These are phyloP conservation scores for Rostratula benghalensis DNA, from an alignment of 2,113 vertebrate genomes.

Conservation along the genomic window DNA sequence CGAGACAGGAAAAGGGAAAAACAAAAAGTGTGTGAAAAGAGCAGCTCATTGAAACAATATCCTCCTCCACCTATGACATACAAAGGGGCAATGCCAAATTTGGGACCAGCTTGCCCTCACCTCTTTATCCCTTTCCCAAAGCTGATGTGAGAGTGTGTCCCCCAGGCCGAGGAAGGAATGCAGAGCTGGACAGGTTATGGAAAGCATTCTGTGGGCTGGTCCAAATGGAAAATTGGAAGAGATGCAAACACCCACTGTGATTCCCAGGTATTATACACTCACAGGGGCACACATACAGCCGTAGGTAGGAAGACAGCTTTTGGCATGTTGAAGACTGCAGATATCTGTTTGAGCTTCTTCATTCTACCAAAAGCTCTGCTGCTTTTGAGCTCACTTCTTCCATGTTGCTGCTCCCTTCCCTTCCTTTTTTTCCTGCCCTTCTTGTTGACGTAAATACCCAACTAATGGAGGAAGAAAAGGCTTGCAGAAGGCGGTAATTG, in stretches of 20 bases:
- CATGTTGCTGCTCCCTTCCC: background rate
- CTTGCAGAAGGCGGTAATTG: background rate
- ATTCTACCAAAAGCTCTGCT: background rate
- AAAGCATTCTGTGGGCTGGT: background rate
- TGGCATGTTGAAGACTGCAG: background rate
- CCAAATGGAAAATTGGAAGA: background rate
- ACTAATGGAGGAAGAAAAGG: background rate
- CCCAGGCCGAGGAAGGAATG: background rate
- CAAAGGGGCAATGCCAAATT: background rate
- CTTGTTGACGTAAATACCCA: background rate
- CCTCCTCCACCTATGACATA: background rate
- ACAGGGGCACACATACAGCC: background rate
- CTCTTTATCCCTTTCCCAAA: background rate
- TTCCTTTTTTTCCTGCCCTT: background rate
- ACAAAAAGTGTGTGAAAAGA: background rate
- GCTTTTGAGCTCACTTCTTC: background rate
- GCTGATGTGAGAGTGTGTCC: accelerated
- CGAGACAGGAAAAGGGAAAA: background rate
- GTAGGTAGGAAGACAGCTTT: background rate
- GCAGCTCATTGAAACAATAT: background rate
- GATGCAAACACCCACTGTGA: background rate
- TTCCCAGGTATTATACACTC: background rate
- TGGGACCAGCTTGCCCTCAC: background rate
- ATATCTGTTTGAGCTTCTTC: background rate
- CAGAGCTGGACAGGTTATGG: background rate